Evolutionary conservation across 2,888 invertebrate species (phyloP).

Genomic region (Apotomis betuletana): DNA sequence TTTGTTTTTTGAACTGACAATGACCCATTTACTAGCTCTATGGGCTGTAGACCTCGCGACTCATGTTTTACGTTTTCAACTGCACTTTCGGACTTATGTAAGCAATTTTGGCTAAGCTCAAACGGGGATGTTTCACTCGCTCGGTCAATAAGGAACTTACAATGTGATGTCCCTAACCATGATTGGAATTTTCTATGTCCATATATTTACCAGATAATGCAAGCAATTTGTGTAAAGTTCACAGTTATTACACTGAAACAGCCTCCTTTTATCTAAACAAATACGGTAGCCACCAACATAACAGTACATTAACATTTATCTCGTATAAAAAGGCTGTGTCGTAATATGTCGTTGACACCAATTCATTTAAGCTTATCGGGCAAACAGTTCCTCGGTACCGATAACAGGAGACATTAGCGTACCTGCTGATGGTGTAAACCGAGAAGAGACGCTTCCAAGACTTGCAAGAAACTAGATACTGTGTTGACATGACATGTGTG

Average conservation of each 20-base stretch:
- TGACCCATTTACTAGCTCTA: no score
- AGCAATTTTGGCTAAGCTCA: no score
- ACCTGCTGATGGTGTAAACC: conserved; percentile 34
- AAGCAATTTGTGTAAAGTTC: no score
- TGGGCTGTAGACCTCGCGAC: no score
- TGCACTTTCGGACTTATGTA: no score
- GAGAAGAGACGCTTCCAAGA: conserved; percentile 39
- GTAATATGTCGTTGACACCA: conserved; percentile 33
- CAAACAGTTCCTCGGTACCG: conserved; percentile 37
- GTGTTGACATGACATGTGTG: conserved; percentile 38
- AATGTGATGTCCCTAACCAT: no score
- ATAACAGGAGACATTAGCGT: conserved; percentile 35
- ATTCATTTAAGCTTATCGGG: conserved; percentile 37
- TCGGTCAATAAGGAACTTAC: no score
- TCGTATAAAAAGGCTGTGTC: conserved; percentile 28
- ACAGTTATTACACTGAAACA: conserved; percentile 9
- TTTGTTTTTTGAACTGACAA: no score
- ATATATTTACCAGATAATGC: no score
- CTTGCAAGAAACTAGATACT: conserved; percentile 38
- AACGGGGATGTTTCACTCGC: no score
- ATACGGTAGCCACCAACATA: conserved; percentile 12
- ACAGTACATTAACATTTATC: conserved; percentile 25
- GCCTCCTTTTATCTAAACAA: conserved; percentile 1
- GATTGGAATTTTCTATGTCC: no score
- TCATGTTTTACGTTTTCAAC: no score